A percentile compares a stretch with the other conserved stretches of the same genome.
Evolutionary conservation across 2,113 vertebrate species (phyloP).

Genomic region (Rissa tridactyla): DNA sequence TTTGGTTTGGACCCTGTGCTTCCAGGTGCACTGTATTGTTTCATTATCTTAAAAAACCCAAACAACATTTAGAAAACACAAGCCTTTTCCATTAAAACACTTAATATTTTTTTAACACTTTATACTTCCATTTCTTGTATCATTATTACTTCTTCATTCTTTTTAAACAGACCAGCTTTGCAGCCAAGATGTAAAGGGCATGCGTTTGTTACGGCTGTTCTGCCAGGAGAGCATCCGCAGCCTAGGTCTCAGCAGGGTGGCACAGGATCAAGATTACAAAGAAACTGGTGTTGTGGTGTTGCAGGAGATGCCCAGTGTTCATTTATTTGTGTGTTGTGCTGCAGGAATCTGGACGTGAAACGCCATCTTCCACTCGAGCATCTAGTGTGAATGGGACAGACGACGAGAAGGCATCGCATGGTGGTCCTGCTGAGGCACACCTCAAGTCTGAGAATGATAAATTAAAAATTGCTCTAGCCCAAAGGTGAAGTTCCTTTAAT

Average conservation of each 20-base stretch:
- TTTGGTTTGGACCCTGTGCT: background rate
- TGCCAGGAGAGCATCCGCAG: background rate
- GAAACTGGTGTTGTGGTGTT: background rate
- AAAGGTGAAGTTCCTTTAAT: constrained; percentile 76
- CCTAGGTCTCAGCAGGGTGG: background rate
- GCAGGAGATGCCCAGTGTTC: background rate
- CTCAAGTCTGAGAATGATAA: constrained; percentile 89
- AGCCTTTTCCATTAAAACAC: background rate
- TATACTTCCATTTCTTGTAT: background rate
- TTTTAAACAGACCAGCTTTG: background rate
- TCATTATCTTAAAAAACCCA: background rate
- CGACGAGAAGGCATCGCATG: constrained; percentile 89
- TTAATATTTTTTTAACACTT: background rate
- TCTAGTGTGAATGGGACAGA: constrained; percentile 95
- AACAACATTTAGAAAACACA: background rate
- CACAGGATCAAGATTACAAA: background rate
- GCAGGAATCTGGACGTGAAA: constrained; percentile 86
- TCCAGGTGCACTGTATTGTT: background rate
- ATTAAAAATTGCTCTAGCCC: constrained; percentile 87
- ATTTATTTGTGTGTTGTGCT: constrained; percentile 20
- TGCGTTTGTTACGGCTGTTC: background rate
- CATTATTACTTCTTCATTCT: background rate
- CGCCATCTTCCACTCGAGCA: constrained; percentile 81
- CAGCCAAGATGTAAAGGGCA: background rate
- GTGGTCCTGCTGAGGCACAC: constrained; percentile 75